These are phyloP conservation scores for Astreopora myriophthalma DNA, from an alignment of 64 coral and sea anemone genomes.

Conservation along the genomic window DNA sequence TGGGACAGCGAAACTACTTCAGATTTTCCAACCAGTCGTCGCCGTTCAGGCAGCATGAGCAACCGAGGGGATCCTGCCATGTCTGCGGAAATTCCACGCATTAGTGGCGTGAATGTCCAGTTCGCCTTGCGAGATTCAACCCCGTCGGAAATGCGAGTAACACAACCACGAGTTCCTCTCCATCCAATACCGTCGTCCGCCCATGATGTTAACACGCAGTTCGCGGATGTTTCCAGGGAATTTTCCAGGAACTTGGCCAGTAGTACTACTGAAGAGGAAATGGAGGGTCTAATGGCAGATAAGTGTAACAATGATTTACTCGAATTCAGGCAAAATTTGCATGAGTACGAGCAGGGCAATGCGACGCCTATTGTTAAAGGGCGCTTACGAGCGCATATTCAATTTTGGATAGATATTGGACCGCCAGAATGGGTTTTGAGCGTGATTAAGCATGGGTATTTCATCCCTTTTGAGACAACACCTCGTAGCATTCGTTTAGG, in stretches of 20 bases:
- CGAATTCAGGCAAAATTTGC: conserved; percentile 7
- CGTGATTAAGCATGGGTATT: conserved; percentile 31
- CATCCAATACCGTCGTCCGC: neutral
- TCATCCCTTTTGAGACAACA: neutral
- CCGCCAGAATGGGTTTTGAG: conserved; percentile 25
- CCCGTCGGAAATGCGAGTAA: too few species aligned
- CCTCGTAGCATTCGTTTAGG: neutral
- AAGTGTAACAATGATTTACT: conserved; percentile 34
- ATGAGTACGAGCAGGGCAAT: conserved; percentile 17
- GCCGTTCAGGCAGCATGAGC: too few species aligned
- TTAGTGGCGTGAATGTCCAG: conserved; percentile 60
- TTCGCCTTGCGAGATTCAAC: too few species aligned
- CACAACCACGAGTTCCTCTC: too few species aligned
- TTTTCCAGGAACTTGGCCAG: neutral
- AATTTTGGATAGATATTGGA: conserved; percentile 19
- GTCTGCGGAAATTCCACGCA: conserved; percentile 14
- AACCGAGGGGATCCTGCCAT: neutral
- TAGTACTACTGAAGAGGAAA: too few species aligned
- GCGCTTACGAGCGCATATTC: neutral
- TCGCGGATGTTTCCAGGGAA: neutral
- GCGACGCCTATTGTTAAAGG: conserved; percentile 37
- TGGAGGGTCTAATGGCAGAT: conserved; percentile 22
- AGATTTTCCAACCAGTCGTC: neutral
- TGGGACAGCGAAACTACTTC: too few species aligned
- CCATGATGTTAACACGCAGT: neutral